Evolutionary conservation across 2,888 invertebrate species (phyloP).

Genomic region (Subacronicta megacephala): DNA sequence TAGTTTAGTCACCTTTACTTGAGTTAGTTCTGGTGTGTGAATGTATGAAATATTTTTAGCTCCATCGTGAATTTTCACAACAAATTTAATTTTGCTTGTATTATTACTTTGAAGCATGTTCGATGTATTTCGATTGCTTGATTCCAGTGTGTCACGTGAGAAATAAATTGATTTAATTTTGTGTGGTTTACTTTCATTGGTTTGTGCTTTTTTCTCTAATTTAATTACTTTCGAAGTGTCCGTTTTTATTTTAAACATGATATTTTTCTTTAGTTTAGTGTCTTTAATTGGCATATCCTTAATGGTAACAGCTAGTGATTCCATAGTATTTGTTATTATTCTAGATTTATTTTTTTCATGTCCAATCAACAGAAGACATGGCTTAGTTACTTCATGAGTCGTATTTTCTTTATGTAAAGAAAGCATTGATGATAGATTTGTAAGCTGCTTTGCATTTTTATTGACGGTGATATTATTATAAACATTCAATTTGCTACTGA

Average conservation of each 20-base stretch:
- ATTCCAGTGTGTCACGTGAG: background rate
- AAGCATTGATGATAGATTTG: background rate
- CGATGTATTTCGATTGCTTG: conserved; percentile 2
- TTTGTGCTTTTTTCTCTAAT: background rate
- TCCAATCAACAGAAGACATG: background rate
- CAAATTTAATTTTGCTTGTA: background rate
- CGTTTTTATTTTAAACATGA: background rate
- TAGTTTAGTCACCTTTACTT: conserved; percentile 20
- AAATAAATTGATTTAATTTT: background rate
- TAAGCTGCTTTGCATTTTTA: background rate
- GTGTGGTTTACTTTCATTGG: background rate
- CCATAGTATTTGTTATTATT: background rate
- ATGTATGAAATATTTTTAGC: conserved; percentile 20
- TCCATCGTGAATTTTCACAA: conserved; percentile 8
- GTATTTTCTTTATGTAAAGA: background rate
- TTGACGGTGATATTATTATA: background rate
- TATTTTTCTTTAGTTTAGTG: background rate
- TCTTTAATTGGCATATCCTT: background rate
- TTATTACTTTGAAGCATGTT: background rate
- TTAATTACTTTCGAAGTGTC: background rate
- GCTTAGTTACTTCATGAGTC: background rate
- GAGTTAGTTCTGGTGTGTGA: conserved; percentile 4
- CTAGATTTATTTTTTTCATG: background rate
- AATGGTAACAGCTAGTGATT: background rate
- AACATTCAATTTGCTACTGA: background rate